These are phyloP conservation scores for Eriocheir sinensis DNA, from an alignment of 1,140 invertebrate species.

Conservation along the genomic window DNA sequence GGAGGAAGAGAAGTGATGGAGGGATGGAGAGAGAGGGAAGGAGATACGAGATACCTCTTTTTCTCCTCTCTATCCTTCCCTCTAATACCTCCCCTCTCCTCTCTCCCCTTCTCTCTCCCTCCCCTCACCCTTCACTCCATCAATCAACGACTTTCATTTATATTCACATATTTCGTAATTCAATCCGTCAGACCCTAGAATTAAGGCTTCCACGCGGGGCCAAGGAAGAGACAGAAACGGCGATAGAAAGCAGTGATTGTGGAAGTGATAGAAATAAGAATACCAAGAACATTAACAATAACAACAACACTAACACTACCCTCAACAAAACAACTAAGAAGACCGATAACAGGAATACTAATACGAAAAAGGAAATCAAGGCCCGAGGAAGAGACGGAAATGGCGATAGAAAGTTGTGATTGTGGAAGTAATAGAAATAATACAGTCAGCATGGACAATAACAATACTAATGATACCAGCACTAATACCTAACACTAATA, in stretches of 20 bases:
- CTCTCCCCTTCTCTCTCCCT: neutral
- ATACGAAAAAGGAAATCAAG: too few species aligned
- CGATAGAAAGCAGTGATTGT: neutral
- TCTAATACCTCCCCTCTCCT: neutral
- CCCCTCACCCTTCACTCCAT: slow-evolving; percentile 30
- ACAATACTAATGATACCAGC: too few species aligned
- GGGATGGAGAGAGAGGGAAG: slow-evolving; percentile 44
- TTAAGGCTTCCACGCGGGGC: too few species aligned
- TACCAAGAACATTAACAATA: neutral
- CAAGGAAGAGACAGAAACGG: neutral
- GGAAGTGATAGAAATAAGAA: neutral
- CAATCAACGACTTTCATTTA: slow-evolving; percentile 29
- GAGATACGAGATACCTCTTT: neutral
- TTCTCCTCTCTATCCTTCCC: neutral
- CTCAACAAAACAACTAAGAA: too few species aligned
- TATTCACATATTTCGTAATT: slow-evolving; percentile 9
- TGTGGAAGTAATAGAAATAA: too few species aligned
- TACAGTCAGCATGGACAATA: too few species aligned
- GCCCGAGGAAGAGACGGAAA: too few species aligned
- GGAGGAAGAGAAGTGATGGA: slow-evolving; percentile 4
- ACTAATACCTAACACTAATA: too few species aligned
- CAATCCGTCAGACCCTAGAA: neutral
- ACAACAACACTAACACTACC: too few species aligned
- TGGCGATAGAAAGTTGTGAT: too few species aligned
- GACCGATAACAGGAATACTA: too few species aligned